Conservation (phyloP, 2,797 vertebrate genomes). For the Petrocephalus sullivani region DNA sequence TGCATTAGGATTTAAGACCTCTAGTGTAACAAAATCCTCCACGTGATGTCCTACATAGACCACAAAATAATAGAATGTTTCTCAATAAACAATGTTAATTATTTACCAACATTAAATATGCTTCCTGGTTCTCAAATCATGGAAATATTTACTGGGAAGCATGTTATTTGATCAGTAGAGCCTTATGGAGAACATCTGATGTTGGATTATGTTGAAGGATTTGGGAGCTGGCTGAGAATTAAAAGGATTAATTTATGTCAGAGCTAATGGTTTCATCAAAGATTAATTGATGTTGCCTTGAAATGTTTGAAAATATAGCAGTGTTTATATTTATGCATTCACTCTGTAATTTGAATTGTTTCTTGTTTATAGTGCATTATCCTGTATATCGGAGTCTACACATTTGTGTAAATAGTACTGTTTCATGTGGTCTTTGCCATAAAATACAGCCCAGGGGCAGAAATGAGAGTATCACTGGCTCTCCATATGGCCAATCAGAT, state of each 20-base stretch:
- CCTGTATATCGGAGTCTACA: background rate
- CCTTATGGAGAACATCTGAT: conserved; percentile 45
- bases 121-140: background rate
- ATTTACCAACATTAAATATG: conserved; percentile 25
- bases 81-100: conserved; percentile 49
- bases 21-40: background rate
- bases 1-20: background rate
- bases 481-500: conserved; percentile 16
- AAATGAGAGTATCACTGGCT: background rate
- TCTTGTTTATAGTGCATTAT: background rate
- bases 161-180: conserved; percentile 35
- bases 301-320: background rate
- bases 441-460: background rate
- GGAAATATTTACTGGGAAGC: conserved; percentile 25
- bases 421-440: background rate
- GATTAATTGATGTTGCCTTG: conserved; percentile 1
- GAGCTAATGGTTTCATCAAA: conserved; percentile 34
- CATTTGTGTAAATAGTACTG: background rate
- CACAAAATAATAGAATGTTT: conserved; percentile 31
- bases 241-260: conserved; percentile 28
- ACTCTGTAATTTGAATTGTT: background rate
- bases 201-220: conserved; percentile 39
- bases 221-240: conserved; percentile 42
- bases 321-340: background rate
- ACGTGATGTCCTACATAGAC: background rate